phyloP scores from a whole-genome alignment of 2,113 vertebrate genomes.

The Coryphaenoides rupestris region DNA sequence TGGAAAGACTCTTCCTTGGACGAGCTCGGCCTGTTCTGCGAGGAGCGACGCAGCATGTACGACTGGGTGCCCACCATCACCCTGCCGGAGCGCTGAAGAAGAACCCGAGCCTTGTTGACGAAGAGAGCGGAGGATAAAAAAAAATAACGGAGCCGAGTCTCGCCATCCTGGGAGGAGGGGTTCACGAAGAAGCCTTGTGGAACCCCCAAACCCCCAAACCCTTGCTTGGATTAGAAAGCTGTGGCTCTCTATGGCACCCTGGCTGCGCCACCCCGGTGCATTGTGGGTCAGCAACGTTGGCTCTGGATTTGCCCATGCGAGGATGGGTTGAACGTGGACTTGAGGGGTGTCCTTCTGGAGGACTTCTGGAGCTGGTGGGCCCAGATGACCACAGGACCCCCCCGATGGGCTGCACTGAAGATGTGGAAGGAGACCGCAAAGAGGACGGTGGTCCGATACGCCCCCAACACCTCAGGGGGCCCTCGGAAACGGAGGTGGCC shows the following conservation, averaged over 20 bases:
- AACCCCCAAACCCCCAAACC: slow-evolving; percentile 16
- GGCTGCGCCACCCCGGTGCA: slow-evolving; percentile 39
- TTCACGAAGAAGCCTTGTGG: slow-evolving; percentile 67
- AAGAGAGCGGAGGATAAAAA: too few species aligned
- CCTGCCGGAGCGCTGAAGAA: slow-evolving; percentile 84
- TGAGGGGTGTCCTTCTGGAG: background rate
- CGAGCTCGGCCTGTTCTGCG: slow-evolving; percentile 86
- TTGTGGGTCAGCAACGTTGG: slow-evolving; percentile 52
- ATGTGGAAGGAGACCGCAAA: slow-evolving; percentile 25
- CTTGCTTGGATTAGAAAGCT: slow-evolving; percentile 68
- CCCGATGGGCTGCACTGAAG: slow-evolving; percentile 21
- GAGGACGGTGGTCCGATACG: slow-evolving; percentile 16
- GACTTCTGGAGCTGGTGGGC: slow-evolving; percentile 58
- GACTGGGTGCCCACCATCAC: slow-evolving; percentile 94
- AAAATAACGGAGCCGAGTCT: slow-evolving; percentile 69
- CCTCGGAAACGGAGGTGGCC: slow-evolving; percentile 16
- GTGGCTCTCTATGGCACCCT: slow-evolving; percentile 41
- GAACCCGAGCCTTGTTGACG: slow-evolving; percentile 23
- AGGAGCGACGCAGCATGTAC: slow-evolving; percentile 86
- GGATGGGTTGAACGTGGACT: slow-evolving; percentile 62
- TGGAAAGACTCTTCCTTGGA: slow-evolving; percentile 92
- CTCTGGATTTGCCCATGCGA: slow-evolving; percentile 74
- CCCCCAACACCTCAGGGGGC: background rate
- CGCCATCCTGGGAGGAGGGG: slow-evolving; percentile 42
- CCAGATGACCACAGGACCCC: slow-evolving; percentile 48